Evolutionary conservation across 1,140 invertebrate genomes (phyloP).

Genomic region (Ganaspis sp.): DNA sequence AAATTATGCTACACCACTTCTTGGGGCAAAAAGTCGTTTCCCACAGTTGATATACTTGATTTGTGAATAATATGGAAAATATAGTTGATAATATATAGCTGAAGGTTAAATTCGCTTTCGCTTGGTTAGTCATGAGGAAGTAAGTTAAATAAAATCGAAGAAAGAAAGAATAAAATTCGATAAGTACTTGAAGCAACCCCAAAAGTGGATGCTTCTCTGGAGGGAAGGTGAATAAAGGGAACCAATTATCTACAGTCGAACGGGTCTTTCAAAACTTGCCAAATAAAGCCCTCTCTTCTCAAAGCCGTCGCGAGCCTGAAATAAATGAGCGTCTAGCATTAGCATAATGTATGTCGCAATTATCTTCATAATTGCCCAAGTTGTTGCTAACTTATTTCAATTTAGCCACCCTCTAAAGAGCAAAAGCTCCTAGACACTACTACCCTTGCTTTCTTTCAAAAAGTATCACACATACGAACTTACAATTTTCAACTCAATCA

Average conservation of each 20-base stretch:
- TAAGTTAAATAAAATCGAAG: neutral
- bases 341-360: conserved; percentile 74
- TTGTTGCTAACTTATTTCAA: conserved; percentile 73
- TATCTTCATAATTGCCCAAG: conserved; percentile 73
- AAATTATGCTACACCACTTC: too few relatives aligned
- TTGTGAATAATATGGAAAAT: too few relatives aligned
- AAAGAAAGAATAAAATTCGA: neutral
- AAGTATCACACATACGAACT: neutral
- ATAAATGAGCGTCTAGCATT: conserved; percentile 66
- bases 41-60: too few relatives aligned
- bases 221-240: conserved; percentile 44
- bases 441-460: neutral
- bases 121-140: neutral
- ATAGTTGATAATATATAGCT: too few relatives aligned
- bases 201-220: conserved; percentile 6
- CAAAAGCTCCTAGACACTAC: neutral
- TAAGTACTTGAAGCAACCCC: conserved; percentile 7
- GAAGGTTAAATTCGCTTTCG: conserved; percentile 5
- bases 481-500: neutral
- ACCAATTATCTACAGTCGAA: conserved; percentile 55
- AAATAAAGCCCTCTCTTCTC: conserved; percentile 61
- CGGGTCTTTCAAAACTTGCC: conserved; percentile 64
- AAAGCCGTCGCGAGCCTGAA: conserved; percentile 57
- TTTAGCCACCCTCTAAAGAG: conserved; percentile 55
- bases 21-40: too few relatives aligned